phyloP scores from a whole-genome alignment of 2,797 vertebrate species.

The Enteromius treurensis region DNA sequence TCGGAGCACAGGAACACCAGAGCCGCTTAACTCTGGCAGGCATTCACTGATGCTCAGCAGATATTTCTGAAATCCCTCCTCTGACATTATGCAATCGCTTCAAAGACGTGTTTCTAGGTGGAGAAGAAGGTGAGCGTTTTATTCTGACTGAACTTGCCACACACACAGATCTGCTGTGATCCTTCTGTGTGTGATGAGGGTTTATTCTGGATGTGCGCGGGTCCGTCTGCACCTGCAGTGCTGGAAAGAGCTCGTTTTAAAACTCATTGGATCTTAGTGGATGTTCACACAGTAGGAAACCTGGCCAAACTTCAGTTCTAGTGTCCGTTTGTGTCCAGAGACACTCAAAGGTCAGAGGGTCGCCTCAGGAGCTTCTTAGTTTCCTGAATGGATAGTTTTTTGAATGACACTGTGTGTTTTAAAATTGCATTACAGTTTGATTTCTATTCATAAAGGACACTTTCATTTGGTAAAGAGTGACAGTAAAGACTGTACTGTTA shows the following conservation, averaged over 20 bases:
- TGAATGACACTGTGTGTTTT: background rate
- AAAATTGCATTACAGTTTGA: background rate
- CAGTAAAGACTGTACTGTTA: background rate
- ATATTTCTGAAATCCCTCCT: constrained; percentile 47
- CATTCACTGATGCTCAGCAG: constrained; percentile 58
- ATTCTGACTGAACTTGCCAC: constrained; percentile 33
- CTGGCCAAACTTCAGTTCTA: background rate
- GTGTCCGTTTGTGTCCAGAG: background rate
- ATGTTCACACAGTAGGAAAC: background rate
- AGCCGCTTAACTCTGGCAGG: constrained; percentile 57
- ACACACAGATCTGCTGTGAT: constrained; percentile 1
- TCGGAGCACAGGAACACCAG: constrained; percentile 56
- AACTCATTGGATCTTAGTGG: background rate
- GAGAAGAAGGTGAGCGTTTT: constrained; percentile 46
- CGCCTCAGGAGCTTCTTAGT: background rate
- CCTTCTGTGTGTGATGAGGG: background rate
- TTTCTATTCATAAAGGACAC: background rate
- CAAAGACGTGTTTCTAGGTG: constrained; percentile 52
- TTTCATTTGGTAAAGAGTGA: background rate
- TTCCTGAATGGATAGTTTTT: background rate
- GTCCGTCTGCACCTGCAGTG: background rate
- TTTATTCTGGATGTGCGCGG: background rate
- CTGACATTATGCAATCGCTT: constrained; percentile 51
- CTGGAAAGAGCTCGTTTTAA: background rate
- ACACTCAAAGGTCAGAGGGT: background rate